phyloP scores from a whole-genome alignment of 1,140 invertebrate species.

The Muscidifurax raptorellus region DNA sequence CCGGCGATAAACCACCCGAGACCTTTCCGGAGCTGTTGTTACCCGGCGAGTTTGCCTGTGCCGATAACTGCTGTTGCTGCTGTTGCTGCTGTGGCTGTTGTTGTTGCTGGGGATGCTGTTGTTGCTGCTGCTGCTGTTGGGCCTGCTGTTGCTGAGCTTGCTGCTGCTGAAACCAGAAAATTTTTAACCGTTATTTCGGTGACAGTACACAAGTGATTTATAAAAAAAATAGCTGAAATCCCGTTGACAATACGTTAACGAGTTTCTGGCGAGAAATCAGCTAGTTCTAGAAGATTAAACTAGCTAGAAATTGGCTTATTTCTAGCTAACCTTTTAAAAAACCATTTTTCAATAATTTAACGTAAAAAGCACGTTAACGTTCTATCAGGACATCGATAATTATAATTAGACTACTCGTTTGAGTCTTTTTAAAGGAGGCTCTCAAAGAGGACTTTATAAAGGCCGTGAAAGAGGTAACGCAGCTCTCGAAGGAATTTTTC shows the following conservation, averaged over 20 bases:
- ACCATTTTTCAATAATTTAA: too few relatives aligned
- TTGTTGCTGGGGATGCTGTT: slow-evolving; percentile 70
- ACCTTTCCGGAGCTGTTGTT: slow-evolving; percentile 66
- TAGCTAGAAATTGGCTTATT: too few relatives aligned
- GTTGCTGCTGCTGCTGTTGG: slow-evolving; percentile 72
- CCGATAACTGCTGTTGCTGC: slow-evolving; percentile 73
- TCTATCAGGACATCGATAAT: too few relatives aligned
- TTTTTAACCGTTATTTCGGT: too few relatives aligned
- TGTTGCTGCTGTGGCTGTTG: slow-evolving; percentile 63
- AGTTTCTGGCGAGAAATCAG: too few relatives aligned
- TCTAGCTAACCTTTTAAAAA: too few relatives aligned
- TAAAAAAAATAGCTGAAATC: too few relatives aligned
- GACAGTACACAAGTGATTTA: too few relatives aligned
- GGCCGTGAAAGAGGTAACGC: neutral
- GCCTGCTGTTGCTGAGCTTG: slow-evolving; percentile 60
- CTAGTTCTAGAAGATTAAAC: too few relatives aligned
- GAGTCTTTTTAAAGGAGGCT: neutral
- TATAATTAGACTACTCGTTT: neutral
- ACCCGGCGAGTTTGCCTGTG: slow-evolving; percentile 73
- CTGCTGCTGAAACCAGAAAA: slow-evolving; percentile 55
- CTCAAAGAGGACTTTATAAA: slow-evolving; percentile 15
- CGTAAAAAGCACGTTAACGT: too few relatives aligned
- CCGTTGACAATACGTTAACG: too few relatives aligned
- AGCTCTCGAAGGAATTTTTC: neutral
- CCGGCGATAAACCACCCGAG: slow-evolving; percentile 68